Base-by-base conservation (phyloP, 2,797 vertebrate species). In the Bradypodion ventrale region DNA sequence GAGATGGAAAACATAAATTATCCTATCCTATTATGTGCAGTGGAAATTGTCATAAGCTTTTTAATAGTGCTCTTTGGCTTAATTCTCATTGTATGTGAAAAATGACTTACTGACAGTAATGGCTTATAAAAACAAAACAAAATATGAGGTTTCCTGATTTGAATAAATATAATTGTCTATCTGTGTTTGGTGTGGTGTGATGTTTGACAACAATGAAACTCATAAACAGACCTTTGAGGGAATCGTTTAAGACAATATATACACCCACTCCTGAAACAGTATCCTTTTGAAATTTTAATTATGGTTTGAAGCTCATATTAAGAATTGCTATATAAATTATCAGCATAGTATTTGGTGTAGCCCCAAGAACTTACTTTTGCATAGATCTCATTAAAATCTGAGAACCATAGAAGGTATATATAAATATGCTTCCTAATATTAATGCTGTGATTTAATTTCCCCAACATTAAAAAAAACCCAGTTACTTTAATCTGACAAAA, bases 1-100 rank as follows among this genome's bases (percentile, higher is more conserved):
- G 46, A 80, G 44, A 75, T 85, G n/a, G 72, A 75, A 83, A 80
- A 75, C 75, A 80, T 75, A 68, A 80, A 81, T 80, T 75, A 80
- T 37, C 15, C 16, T 13, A 60, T 35, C 63, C 62, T 49, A 75
- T 37, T 80, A 80, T 44, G 29, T 37, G 37, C 37, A 69, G 23
- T 68, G 63, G 40, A 80, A 85, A 68, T 85, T 52, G 13, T 69
- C 40, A 80, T 69, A 44, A 68, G n/a, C 56, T 69, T 68, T 85
- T 81, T 81, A 75, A 76, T 80, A 60, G 69, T 80, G 75, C 63
- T 80, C 42, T 75, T 80, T 62, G 35, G 23, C 52, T 80, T 80
- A 75, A 23, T 75, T 23, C 6, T 60, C 40, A n/a, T 25, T 35
- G 23, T 60, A n/a, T 59, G 59, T 85, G 84, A 80, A 75, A 80